Evolutionary conservation across 2,888 invertebrate genomes (phyloP).

Genomic region (Mesorhabditis sp.): DNA sequence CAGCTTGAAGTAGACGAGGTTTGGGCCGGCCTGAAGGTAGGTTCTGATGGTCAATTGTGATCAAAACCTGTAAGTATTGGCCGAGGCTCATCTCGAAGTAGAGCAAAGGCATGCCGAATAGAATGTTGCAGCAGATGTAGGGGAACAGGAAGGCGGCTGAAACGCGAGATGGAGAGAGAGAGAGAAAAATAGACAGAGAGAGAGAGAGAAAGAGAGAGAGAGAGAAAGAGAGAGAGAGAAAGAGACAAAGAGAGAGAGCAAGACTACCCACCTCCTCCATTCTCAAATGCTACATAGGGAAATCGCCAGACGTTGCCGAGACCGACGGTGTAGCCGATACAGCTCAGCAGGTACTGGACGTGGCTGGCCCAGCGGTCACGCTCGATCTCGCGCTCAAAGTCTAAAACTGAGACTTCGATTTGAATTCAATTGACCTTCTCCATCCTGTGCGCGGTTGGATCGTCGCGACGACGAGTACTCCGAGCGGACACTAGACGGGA

Average conservation of each 20-base stretch:
- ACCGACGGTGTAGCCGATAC: slow-evolving; percentile 50
- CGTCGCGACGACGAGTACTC: no score
- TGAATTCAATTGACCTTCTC: no score
- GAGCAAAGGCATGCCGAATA: slow-evolving; percentile 58
- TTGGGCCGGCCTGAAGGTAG: neutral
- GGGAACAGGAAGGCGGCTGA: slow-evolving; percentile 59
- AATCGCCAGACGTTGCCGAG: slow-evolving; percentile 49
- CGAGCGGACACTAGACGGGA: no score
- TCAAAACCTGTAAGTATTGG: slow-evolving; percentile 31
- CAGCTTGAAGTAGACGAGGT: neutral
- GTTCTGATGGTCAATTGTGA: neutral
- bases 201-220: no score
- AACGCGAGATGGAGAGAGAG: neutral
- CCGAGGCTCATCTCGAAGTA: slow-evolving; percentile 58
- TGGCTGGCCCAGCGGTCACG: slow-evolving; percentile 22
- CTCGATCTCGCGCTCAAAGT: neutral
- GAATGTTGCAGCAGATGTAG: slow-evolving; percentile 56
- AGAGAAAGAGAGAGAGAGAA: no score
- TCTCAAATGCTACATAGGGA: slow-evolving; percentile 31
- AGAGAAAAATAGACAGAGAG: no score
- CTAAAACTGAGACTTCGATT: no score
- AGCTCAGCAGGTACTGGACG: slow-evolving; percentile 46
- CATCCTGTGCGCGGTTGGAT: no score
- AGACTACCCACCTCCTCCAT: slow-evolving; percentile 35
- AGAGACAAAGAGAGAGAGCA: no score